Percentiles rank a stretch among this genome's conserved stretches.
Evolutionary conservation across 2,888 invertebrate genomes (phyloP).

Genomic region (Ectropis crepuscularia): DNA sequence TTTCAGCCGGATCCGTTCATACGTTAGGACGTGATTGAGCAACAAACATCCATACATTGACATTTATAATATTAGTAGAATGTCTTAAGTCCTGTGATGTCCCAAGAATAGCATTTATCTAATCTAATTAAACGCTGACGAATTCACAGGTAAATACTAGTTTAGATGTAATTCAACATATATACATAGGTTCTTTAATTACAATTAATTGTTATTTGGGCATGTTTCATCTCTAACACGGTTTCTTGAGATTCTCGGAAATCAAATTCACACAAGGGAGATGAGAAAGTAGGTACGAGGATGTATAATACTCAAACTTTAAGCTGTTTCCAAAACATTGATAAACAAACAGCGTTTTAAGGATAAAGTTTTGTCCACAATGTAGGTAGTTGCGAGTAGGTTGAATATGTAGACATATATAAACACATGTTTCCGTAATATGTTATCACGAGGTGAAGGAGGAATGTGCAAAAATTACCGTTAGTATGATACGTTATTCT

Average conservation of each 20-base stretch:
- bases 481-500: conserved; percentile 43
- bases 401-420: conserved; percentile 35
- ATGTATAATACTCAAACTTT: conserved; percentile 5
- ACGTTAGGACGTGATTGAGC: too few species aligned
- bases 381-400: conserved; percentile 44
- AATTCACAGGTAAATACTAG: too few species aligned
- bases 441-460: conserved; percentile 49
- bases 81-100: too few species aligned
- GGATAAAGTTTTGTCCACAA: conserved; percentile 55
- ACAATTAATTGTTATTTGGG: not conserved
- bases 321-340: conserved; percentile 50
- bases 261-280: not conserved
- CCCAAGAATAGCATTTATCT: too few species aligned
- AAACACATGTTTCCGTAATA: conserved; percentile 37
- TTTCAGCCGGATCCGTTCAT: too few species aligned
- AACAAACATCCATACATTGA: too few species aligned
- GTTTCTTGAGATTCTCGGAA: too few species aligned
- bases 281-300: conserved; percentile 18
- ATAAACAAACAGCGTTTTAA: conserved; percentile 66
- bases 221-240: not conserved
- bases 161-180: too few species aligned
- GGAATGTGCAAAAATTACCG: conserved; percentile 54
- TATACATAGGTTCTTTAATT: not conserved
- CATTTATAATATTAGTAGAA: too few species aligned
- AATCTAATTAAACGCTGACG: too few species aligned